Evolutionary conservation across 2,888 invertebrate genomes (phyloP), one percentile per base, ranked within the genome.

Genomic region (Apodemia zela): DNA sequence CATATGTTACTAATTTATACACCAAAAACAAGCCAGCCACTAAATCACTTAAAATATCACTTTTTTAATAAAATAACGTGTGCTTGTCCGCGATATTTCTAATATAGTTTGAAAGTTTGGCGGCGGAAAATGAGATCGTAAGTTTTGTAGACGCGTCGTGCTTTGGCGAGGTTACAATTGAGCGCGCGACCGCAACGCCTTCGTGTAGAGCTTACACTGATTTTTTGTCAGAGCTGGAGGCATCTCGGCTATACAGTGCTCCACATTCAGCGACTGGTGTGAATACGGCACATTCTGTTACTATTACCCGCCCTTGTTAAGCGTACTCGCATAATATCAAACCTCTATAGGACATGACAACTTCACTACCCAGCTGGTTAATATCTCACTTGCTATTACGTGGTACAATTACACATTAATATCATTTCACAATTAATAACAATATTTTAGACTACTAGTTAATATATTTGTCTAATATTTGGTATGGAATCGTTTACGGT

Each of bases 201-300:
- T 82, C 71, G 81, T 81, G 84, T 85, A 74, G 81, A 88, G 84
- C 87, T 88, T 89, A 90, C 87, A 91, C 90, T 91, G 90, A 89
- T 89, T 91, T 89, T 90, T 89, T 87, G 88, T 85, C 69, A 86
- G 79, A 87, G 88, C 84, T 69, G 86, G 79, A 90, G 90, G 89
- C 90, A 90, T 89, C 86, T 87, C 81, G 79, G 83, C 80, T 79
- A 70, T 74, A 70, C 73, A 81, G 74, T 89, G 90, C 89, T 90
- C 90, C 79, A 91, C 87, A 90, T 90, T 88, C 84, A 84, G 79
- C 82, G 86, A 87, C 89, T 88, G 86, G 89, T 89, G 89, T 83
- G 82, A 82, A 84, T 84, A 79, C 80, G 77, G 76, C 76, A 78
- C 54, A 45, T 45, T 45, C 42, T 78, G 71, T 75, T 74, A 78